phyloP scores from a whole-genome alignment of 53 echinoderm and acorn worm species.

The Arbacia lixula region DNA sequence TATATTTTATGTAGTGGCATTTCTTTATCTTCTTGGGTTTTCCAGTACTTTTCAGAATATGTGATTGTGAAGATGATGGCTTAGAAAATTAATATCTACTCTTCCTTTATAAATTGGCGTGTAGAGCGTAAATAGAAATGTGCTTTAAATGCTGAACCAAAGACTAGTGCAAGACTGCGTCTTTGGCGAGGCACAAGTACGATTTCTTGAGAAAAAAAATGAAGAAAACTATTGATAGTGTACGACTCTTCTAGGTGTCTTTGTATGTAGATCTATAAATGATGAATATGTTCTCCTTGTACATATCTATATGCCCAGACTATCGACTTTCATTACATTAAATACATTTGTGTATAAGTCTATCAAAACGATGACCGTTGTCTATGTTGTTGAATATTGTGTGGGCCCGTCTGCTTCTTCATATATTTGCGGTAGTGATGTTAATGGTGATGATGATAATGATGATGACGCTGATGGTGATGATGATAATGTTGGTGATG shows the following conservation, averaged over 20 bases:
- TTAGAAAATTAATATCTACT: neutral
- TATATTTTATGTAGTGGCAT: neutral
- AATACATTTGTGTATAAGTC: constrained; percentile 54
- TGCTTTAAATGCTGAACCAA: constrained; percentile 55
- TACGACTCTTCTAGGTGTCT: constrained; percentile 20
- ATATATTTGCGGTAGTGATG: neutral
- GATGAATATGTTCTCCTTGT: constrained; percentile 25
- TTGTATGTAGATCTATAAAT: constrained; percentile 37
- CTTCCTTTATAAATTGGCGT: neutral
- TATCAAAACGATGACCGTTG: constrained; percentile 3
- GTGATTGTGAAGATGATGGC: neutral
- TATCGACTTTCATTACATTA: constrained; percentile 58
- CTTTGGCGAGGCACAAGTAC: constrained; percentile 17
- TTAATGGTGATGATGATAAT: neutral
- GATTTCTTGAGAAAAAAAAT: constrained; percentile 20
- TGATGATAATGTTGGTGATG: neutral
- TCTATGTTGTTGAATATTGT: neutral
- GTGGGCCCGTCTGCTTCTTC: neutral
- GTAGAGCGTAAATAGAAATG: neutral
- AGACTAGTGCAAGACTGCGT: neutral
- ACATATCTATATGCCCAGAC: constrained; percentile 46
- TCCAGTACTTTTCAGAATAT: constrained; percentile 53
- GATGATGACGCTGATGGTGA: neutral
- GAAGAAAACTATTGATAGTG: constrained; percentile 4
- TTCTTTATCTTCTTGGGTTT: constrained; percentile 22